Conservation (phyloP, 2,888 invertebrate genomes). For the Druceiella hillmani region DNA sequence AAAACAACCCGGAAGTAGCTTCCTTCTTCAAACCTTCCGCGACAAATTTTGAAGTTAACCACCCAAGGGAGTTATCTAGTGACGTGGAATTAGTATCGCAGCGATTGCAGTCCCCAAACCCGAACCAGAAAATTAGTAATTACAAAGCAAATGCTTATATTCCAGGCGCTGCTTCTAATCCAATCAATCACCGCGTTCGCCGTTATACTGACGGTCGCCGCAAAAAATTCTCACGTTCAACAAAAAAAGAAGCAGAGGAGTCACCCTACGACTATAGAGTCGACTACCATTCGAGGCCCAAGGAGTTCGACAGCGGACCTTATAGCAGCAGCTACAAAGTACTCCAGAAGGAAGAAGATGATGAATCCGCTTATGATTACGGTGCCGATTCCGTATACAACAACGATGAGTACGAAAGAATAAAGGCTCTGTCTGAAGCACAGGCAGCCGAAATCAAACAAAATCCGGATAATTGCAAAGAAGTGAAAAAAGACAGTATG, state of each 20-base stretch:
- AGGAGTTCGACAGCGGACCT: slow-evolving; percentile 44
- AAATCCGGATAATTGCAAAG: slow-evolving; percentile 59
- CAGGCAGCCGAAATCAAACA: slow-evolving; percentile 57
- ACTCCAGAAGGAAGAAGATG: too few species aligned
- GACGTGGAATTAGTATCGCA: too few species aligned
- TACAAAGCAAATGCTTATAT: slow-evolving; percentile 49
- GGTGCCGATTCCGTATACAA: slow-evolving; percentile 48
- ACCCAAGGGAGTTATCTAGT: slow-evolving; percentile 31
- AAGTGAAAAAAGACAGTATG: slow-evolving; percentile 59
- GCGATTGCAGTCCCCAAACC: too few species aligned
- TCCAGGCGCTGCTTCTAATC: slow-evolving; percentile 30
- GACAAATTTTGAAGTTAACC: slow-evolving; percentile 42
- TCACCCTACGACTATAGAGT: slow-evolving; percentile 50
- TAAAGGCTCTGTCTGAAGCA: slow-evolving; percentile 56
- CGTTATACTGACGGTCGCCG: slow-evolving; percentile 44
- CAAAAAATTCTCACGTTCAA: slow-evolving; percentile 12
- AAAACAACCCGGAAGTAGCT: slow-evolving; percentile 43
- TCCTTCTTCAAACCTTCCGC: slow-evolving; percentile 43
- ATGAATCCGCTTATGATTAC: slow-evolving; percentile 43
- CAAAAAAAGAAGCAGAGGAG: slow-evolving; percentile 37
- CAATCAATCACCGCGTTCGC: slow-evolving; percentile 27
- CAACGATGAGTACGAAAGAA: slow-evolving; percentile 49
- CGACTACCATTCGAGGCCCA: slow-evolving; percentile 45
- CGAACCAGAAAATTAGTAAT: too few species aligned
- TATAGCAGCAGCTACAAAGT: slow-evolving; percentile 46